These are phyloP conservation scores for Hippopotamus amphibius DNA, from an alignment of 2,113 vertebrate species.

Conservation along the genomic window DNA sequence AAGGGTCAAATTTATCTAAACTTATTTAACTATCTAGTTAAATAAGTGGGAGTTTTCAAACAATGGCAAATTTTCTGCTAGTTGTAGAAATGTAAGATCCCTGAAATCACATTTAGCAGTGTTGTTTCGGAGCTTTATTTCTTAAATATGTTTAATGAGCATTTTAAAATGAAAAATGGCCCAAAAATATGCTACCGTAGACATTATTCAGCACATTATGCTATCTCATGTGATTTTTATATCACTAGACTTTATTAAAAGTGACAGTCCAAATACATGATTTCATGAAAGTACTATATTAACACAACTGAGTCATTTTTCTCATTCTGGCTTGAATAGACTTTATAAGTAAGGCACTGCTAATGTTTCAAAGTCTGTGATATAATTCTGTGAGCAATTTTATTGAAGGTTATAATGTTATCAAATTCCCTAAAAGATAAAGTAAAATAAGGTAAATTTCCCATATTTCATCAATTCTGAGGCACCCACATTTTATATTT, in stretches of 20 bases:
- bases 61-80: not conserved
- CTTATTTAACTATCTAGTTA: not conserved
- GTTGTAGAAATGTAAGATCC: not conserved
- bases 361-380: constrained; percentile 5
- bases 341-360: not conserved
- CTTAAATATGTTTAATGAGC: constrained; percentile 4
- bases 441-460: not conserved
- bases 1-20: not conserved
- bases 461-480: not conserved
- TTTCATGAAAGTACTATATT: not conserved
- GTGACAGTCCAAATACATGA: not conserved
- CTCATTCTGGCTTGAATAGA: not conserved
- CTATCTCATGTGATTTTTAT: not conserved
- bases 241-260: not conserved
- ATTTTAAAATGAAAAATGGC: not conserved
- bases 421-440: not conserved
- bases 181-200: not conserved
- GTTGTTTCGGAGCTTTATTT: not conserved
- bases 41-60: not conserved
- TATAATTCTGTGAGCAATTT: not conserved
- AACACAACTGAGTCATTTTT: constrained; percentile 23
- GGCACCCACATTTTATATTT: not conserved
- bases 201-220: not conserved
- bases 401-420: constrained; percentile 30
- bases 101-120: not conserved